phyloP scores from a whole-genome alignment of 2,888 invertebrate genomes.

The Bhutanitis thaidina region DNA sequence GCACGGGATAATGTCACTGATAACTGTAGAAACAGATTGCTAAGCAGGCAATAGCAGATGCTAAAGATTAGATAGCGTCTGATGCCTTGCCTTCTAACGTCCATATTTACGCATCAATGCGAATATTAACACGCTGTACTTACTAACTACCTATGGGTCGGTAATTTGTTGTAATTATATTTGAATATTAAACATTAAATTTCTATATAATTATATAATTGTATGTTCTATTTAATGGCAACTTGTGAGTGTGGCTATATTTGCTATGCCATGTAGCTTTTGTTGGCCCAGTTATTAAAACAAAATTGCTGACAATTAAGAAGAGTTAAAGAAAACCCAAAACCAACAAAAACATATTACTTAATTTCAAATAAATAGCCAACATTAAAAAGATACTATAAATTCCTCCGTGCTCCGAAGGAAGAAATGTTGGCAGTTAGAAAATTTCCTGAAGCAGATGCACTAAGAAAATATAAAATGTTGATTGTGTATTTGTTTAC shows the following conservation, averaged over 20 bases:
- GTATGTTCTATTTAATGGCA: too few relatives aligned
- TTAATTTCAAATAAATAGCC: too few relatives aligned
- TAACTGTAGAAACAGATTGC: slow-evolving; percentile 15
- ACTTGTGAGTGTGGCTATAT: too few relatives aligned
- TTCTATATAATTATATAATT: too few relatives aligned
- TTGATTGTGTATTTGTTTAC: slow-evolving; percentile 5
- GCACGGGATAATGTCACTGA: slow-evolving; percentile 18
- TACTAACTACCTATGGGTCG: not conserved
- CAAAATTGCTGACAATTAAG: too few relatives aligned
- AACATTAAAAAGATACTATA: too few relatives aligned
- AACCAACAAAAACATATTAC: too few relatives aligned
- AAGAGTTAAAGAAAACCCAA: too few relatives aligned
- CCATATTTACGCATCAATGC: slow-evolving; percentile 4
- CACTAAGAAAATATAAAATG: not conserved
- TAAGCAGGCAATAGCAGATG: slow-evolving; percentile 9
- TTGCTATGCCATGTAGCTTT: too few relatives aligned
- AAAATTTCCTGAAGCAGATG: not conserved
- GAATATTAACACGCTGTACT: not conserved
- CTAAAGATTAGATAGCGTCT: slow-evolving; percentile 9
- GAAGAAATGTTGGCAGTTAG: not conserved
- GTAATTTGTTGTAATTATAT: not conserved
- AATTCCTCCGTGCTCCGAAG: too few relatives aligned
- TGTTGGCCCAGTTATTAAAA: too few relatives aligned
- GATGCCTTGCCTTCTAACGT: slow-evolving; percentile 3
- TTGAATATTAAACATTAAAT: too few relatives aligned